Evolutionary conservation across 2,113 vertebrate genomes (phyloP).

Genomic region (Mustela nigripes): DNA sequence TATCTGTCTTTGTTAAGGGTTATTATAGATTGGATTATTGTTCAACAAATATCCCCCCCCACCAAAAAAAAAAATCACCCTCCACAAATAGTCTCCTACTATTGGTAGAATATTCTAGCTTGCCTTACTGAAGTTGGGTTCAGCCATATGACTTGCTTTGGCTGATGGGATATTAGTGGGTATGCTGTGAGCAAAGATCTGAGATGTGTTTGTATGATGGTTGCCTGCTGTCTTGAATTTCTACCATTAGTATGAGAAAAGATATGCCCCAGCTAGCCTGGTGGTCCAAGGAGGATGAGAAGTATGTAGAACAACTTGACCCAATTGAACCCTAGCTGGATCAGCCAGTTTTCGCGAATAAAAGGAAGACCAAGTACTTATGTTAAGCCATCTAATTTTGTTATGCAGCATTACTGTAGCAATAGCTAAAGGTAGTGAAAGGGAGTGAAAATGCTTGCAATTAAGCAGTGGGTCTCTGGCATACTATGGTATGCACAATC

Average conservation of each 20-base stretch:
- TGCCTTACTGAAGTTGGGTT: background rate
- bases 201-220: background rate
- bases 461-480: background rate
- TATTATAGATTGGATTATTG: background rate
- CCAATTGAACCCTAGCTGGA: background rate
- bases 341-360: background rate
- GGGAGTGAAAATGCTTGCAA: background rate
- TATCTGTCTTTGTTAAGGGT: background rate
- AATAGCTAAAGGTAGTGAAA: background rate
- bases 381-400: background rate
- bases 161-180: background rate
- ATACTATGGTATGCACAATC: background rate
- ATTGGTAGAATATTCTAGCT: background rate
- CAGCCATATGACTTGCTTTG: background rate
- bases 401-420: background rate
- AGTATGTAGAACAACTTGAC: background rate
- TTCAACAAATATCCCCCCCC: background rate
- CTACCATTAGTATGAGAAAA: background rate
- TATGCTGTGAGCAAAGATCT: background rate
- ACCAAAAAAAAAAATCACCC: background rate
- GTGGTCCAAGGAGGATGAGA: background rate
- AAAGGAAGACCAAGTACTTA: background rate
- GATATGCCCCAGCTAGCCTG: background rate
- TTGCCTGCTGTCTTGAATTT: background rate
- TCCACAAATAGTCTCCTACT: background rate